phyloP scores from a whole-genome alignment of 2,888 invertebrate genomes.

The Drosophila melanocephala region DNA sequence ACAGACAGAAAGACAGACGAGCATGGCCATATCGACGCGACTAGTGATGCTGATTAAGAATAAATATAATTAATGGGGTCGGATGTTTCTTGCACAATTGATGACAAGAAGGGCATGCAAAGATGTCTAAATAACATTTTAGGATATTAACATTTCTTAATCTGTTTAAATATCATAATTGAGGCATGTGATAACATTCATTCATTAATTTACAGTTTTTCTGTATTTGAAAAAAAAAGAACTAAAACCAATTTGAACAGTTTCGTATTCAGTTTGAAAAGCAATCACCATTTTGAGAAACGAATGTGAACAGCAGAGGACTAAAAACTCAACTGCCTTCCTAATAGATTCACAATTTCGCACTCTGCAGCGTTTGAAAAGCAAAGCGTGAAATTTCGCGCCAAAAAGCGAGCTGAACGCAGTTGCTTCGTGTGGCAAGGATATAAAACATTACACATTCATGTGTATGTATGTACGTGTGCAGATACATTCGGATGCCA shows the following conservation, averaged over 20 bases:
- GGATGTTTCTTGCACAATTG: not conserved
- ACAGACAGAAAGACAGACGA: not conserved
- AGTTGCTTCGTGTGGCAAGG: conserved; percentile 31
- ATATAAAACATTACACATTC: conserved; percentile 4
- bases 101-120: not conserved
- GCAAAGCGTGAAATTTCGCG: conserved; percentile 44
- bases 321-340: not conserved
- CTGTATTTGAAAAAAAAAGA: not conserved
- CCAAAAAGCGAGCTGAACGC: conserved; percentile 44
- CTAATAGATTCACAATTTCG: conserved; percentile 9
- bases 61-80: not conserved
- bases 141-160: not conserved
- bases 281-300: not conserved
- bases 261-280: not conserved
- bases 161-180: not conserved
- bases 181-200: not conserved
- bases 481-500: not conserved
- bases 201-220: not conserved
- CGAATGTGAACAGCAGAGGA: not conserved
- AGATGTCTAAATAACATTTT: not conserved
- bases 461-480: not conserved
- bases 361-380: not conserved
- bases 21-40: not conserved
- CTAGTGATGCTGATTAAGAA: conserved; percentile 1
- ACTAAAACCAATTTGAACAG: not conserved